phyloP scores from a whole-genome alignment of 2,888 invertebrate genomes.

The Caenorhabditis sp. region DNA sequence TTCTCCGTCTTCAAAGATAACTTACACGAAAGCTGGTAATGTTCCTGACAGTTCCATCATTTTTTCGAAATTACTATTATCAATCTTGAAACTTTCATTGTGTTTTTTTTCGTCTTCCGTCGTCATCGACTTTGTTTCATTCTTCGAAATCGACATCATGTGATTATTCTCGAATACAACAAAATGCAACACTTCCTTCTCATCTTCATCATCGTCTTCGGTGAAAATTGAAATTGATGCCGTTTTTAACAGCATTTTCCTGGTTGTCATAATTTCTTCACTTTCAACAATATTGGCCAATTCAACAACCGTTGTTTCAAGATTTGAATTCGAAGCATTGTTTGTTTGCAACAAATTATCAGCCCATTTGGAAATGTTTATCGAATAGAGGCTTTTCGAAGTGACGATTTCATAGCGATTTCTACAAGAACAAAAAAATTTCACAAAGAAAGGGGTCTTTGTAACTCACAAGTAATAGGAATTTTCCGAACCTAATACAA shows the following conservation, averaged over 20 bases:
- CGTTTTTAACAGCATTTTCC: not conserved
- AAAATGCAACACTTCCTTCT: conserved; percentile 18
- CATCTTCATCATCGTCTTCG: not conserved
- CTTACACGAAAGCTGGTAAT: conserved; percentile 22
- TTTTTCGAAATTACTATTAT: not conserved
- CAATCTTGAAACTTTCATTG: not conserved
- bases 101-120: not conserved
- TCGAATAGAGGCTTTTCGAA: conserved; percentile 18
- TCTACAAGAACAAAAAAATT: not conserved
- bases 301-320: not conserved
- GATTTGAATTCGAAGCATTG: not conserved
- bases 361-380: conserved; percentile 26
- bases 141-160: not conserved
- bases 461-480: not conserved
- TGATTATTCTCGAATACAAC: conserved; percentile 10
- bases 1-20: too few species aligned
- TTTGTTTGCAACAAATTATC: not conserved
- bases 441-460: not conserved
- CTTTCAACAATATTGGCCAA: not conserved
- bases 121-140: not conserved
- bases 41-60: conserved; percentile 5
- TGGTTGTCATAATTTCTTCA: not conserved
- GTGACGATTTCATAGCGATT: conserved; percentile 29
- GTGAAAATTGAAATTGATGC: not conserved
- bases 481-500: not conserved